phyloP scores from a whole-genome alignment of 2,113 vertebrate species.

The Chaetorhynchus papuensis region DNA sequence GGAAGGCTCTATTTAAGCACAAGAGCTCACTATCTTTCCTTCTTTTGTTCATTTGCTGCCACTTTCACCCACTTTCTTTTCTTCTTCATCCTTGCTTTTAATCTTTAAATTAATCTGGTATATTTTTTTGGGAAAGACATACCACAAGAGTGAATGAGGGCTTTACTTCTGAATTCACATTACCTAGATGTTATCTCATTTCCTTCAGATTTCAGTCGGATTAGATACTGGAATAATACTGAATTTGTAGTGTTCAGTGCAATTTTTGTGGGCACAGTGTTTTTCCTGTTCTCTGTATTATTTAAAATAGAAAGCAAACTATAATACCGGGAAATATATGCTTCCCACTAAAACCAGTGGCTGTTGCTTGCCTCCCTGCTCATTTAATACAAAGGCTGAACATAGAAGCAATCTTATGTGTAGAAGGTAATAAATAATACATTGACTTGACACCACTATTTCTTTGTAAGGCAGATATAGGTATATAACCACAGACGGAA shows the following conservation, averaged over 20 bases:
- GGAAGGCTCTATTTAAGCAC: not conserved
- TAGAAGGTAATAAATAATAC: not conserved
- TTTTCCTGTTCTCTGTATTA: not conserved
- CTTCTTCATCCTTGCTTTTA: not conserved
- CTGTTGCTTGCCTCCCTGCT: not conserved
- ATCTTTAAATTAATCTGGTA: not conserved
- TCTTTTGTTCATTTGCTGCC: not conserved
- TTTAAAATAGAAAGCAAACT: not conserved
- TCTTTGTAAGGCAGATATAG: not conserved
- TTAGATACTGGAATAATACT: not conserved
- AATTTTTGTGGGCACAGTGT: not conserved
- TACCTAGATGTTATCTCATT: not conserved
- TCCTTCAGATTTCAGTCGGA: not conserved
- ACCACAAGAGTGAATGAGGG: not conserved
- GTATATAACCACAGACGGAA: not conserved
- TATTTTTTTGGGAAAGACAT: not conserved
- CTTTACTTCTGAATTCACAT: not conserved
- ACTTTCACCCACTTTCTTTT: not conserved
- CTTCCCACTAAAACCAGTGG: not conserved
- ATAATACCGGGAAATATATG: not conserved
- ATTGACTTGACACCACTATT: not conserved
- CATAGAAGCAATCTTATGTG: not conserved
- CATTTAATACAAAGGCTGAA: not conserved
- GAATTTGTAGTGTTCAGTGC: not conserved
- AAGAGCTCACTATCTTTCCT: not conserved